Evolutionary conservation across 2,113 vertebrate genomes (phyloP).

Genomic region (Chaetura pelagica): DNA sequence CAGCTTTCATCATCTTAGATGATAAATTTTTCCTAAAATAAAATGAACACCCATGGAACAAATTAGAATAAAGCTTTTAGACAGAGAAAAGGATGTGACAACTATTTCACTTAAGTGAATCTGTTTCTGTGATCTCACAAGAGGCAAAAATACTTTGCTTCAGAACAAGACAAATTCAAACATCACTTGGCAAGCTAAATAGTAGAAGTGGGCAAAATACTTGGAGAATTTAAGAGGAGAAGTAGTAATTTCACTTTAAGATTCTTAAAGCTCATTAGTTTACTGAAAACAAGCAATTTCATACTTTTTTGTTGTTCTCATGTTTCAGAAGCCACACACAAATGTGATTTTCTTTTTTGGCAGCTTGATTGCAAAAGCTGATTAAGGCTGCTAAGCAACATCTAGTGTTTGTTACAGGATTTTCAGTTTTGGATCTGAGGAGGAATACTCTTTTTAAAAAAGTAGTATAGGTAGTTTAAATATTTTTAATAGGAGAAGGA

Average conservation of each 20-base stretch:
- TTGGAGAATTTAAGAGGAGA: not conserved
- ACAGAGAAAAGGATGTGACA: slow-evolving; percentile 28
- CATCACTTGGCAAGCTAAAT: not conserved
- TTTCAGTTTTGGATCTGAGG: not conserved
- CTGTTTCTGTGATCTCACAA: not conserved
- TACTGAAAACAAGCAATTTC: not conserved
- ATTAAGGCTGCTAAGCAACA: slow-evolving; percentile 3
- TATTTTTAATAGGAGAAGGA: not conserved
- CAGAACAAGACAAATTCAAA: slow-evolving; percentile 7
- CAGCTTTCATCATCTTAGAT: slow-evolving; percentile 59
- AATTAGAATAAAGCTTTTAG: slow-evolving; percentile 11
- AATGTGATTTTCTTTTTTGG: not conserved
- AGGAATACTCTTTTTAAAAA: not conserved
- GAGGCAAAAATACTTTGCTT: slow-evolving; percentile 29
- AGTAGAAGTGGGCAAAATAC: not conserved
- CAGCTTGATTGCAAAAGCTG: not conserved
- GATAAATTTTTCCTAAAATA: slow-evolving; percentile 68
- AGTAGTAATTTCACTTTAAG: not conserved
- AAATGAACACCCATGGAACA: slow-evolving; percentile 36
- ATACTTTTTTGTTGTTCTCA: not conserved
- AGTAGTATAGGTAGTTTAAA: not conserved
- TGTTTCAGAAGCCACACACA: not conserved
- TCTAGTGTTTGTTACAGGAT: not conserved
- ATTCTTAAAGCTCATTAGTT: not conserved
- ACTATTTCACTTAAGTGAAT: not conserved